Evolutionary conservation across 2,888 invertebrate species (phyloP).

Genomic region (Hecatera dysodea): DNA sequence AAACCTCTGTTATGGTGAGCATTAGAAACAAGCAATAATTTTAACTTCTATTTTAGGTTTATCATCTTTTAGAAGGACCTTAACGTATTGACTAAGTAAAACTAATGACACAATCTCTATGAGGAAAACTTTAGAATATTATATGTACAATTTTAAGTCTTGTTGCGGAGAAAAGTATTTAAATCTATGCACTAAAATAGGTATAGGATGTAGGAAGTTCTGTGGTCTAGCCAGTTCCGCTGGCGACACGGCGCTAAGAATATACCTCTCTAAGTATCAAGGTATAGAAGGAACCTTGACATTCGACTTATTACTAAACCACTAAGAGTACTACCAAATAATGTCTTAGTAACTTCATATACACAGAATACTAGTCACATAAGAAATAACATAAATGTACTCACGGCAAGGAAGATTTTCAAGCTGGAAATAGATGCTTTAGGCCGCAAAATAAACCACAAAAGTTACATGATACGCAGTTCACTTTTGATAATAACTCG

Average conservation of each 20-base stretch:
- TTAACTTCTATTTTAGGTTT: not conserved
- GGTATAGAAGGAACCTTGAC: constrained; percentile 76
- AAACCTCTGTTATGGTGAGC: not conserved
- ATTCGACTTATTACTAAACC: constrained; percentile 63
- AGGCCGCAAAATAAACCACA: constrained; percentile 86
- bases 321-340: constrained; percentile 32
- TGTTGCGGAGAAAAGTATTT: not conserved
- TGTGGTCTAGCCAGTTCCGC: not conserved
- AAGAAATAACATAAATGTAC: constrained; percentile 63
- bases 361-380: constrained; percentile 10
- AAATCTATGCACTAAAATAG: not conserved
- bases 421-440: constrained; percentile 83
- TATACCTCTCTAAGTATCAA: constrained; percentile 24
- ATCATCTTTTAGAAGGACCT: constrained; percentile 1
- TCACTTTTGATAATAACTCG: constrained; percentile 76
- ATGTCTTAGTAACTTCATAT: constrained; percentile 12
- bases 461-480: constrained; percentile 87
- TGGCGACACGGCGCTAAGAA: constrained; percentile 4
- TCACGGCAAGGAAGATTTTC: constrained; percentile 75
- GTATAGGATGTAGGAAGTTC: constrained; percentile 25
- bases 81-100: constrained; percentile 7
- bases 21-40: not conserved
- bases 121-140: constrained; percentile 17
- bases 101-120: not conserved
- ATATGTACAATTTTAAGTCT: not conserved